phyloP scores from a whole-genome alignment of 1,140 invertebrate genomes.

The Linepithema humile region DNA sequence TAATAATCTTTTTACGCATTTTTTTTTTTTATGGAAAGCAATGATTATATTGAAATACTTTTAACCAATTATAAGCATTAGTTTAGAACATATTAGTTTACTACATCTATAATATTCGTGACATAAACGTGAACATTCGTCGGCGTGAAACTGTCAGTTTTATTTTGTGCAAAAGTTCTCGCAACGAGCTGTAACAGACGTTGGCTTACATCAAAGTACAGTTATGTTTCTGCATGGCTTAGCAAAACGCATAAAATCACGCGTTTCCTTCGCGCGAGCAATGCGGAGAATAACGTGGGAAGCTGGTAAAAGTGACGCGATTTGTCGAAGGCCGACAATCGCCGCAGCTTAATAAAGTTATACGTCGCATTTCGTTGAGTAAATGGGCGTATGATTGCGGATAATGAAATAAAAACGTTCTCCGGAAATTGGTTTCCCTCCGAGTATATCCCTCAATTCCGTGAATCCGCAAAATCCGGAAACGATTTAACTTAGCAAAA shows the following conservation, averaged over 20 bases:
- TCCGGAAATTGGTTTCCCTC: constrained; percentile 21
- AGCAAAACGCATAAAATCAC: constrained; percentile 22
- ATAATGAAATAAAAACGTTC: constrained; percentile 19
- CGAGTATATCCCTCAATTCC: no score
- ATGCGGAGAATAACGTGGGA: constrained; percentile 35
- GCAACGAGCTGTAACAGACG: neutral
- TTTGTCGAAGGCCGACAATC: constrained; percentile 26
- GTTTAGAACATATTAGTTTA: neutral
- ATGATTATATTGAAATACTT: no score
- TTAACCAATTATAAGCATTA: no score
- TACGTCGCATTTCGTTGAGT: constrained; percentile 6
- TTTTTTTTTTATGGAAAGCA: no score
- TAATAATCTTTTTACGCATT: no score
- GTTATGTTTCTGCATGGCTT: constrained; percentile 39
- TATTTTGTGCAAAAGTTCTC: neutral
- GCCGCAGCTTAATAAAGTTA: constrained; percentile 15
- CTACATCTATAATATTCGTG: neutral
- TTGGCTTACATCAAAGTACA: constrained; percentile 27
- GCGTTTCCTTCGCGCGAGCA: constrained; percentile 11
- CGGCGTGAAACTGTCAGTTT: neutral
- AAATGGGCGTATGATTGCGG: constrained; percentile 18
- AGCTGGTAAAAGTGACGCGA: constrained; percentile 42
- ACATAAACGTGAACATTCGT: neutral
- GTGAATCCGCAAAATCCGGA: constrained; percentile 6
- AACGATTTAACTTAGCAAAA: neutral